These are phyloP conservation scores for Neoarius graeffei DNA, from an alignment of 2,113 vertebrate genomes.

Conservation along the genomic window DNA sequence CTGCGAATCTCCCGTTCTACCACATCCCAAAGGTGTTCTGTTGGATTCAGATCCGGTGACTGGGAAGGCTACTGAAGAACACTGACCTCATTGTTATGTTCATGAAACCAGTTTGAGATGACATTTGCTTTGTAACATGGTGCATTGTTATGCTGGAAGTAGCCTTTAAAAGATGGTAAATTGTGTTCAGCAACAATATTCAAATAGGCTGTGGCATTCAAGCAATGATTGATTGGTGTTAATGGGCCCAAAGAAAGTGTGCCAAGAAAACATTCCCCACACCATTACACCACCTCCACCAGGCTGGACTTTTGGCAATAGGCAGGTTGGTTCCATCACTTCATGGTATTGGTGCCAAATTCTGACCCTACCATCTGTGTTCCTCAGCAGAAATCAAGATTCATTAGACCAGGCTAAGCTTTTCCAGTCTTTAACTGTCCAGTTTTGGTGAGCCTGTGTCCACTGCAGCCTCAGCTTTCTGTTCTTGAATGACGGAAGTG, in stretches of 20 bases:
- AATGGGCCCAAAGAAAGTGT: no score
- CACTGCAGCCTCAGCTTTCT: background rate
- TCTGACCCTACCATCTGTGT: background rate
- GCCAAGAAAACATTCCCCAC: background rate
- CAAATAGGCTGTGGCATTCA: background rate
- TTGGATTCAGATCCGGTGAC: background rate
- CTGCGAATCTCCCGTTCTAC: background rate
- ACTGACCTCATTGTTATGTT: background rate
- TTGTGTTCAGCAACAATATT: background rate
- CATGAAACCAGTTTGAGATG: background rate
- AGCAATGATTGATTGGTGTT: background rate
- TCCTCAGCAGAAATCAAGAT: background rate
- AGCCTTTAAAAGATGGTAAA: background rate
- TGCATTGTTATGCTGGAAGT: background rate
- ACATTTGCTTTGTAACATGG: background rate
- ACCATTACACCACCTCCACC: background rate
- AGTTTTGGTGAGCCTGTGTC: background rate
- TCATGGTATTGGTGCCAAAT: background rate
- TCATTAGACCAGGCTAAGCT: background rate
- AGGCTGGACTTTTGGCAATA: background rate
- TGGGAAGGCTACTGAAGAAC: background rate
- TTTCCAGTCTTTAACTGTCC: background rate
- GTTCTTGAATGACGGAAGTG: no score
- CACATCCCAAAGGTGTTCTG: background rate
- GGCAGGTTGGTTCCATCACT: background rate